Percentiles rank a stretch among this genome's conserved stretches.
phyloP scores from a whole-genome alignment of 2,113 vertebrate species.

The Psittacus erithacus region DNA sequence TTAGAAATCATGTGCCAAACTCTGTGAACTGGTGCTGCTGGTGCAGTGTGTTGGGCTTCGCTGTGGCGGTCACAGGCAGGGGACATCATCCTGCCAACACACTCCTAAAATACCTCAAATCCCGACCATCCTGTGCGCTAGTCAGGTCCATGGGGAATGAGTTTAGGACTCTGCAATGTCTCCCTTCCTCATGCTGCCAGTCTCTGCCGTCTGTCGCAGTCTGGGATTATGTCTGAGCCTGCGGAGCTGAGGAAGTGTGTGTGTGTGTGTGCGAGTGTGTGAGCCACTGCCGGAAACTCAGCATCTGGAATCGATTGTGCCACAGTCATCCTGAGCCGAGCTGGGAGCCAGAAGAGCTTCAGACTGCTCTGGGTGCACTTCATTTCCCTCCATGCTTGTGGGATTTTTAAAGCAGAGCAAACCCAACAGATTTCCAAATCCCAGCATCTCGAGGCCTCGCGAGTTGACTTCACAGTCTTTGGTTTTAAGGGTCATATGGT shows the following conservation, averaged over 20 bases:
- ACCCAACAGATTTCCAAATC: background rate
- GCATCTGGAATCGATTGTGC: slow-evolving; percentile 72
- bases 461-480: background rate
- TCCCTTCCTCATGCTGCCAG: background rate
- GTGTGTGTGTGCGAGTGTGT: background rate
- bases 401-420: background rate
- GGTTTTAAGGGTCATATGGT: background rate
- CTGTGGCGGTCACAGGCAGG: rapidly evolving
- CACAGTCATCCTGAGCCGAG: slow-evolving; percentile 42
- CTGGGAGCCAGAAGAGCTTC: slow-evolving; percentile 10
- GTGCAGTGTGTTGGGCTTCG: background rate
- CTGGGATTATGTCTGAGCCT: slow-evolving; percentile 23
- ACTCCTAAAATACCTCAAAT: background rate
- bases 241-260: background rate
- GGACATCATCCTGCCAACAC: background rate
- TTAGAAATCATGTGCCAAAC: background rate
- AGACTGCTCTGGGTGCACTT: background rate
- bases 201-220: background rate
- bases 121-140: background rate
- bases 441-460: background rate
- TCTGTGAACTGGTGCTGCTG: background rate
- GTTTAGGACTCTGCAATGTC: background rate
- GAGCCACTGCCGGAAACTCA: slow-evolving; percentile 43
- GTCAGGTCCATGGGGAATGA: background rate
- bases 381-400: background rate